Conservation (phyloP, 2,888 invertebrate species). For the Antheraea assamensis region DNA sequence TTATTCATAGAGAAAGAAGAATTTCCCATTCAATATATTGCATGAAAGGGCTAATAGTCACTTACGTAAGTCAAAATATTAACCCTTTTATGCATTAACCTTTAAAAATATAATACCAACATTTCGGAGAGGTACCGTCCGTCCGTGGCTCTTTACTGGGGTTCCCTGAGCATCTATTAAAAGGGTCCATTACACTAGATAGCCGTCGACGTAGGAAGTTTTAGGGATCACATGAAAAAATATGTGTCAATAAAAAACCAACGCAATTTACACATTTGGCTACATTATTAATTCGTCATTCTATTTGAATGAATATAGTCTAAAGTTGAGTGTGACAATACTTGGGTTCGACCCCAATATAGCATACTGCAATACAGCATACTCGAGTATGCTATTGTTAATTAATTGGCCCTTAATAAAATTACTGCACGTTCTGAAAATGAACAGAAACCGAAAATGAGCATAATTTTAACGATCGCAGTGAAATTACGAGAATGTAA, state of each 20-base stretch:
- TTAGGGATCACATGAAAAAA: constrained; percentile 20
- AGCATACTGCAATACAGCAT: too few relatives aligned
- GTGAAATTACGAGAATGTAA: too few relatives aligned
- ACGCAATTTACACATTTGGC: not conserved
- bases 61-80: constrained; percentile 7
- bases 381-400: too few relatives aligned
- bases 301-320: too few relatives aligned
- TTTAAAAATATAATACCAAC: constrained; percentile 27
- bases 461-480: too few relatives aligned
- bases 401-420: too few relatives aligned
- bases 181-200: constrained; percentile 34
- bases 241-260: not conserved
- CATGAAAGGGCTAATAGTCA: not conserved
- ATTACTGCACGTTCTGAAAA: too few relatives aligned
- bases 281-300: too few relatives aligned
- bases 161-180: constrained; percentile 34
- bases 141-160: constrained; percentile 24
- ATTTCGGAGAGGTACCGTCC: constrained; percentile 1
- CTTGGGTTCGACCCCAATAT: too few relatives aligned
- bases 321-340: too few relatives aligned
- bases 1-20: too few relatives aligned
- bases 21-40: not conserved
- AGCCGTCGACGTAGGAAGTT: constrained; percentile 26
- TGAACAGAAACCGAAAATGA: too few relatives aligned
- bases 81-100: constrained; percentile 6